Percentiles rank a stretch among this genome's conserved stretches.
These are phyloP conservation scores for Standfussiana lucernea DNA, from an alignment of 2,888 invertebrate genomes.

Conservation along the genomic window DNA sequence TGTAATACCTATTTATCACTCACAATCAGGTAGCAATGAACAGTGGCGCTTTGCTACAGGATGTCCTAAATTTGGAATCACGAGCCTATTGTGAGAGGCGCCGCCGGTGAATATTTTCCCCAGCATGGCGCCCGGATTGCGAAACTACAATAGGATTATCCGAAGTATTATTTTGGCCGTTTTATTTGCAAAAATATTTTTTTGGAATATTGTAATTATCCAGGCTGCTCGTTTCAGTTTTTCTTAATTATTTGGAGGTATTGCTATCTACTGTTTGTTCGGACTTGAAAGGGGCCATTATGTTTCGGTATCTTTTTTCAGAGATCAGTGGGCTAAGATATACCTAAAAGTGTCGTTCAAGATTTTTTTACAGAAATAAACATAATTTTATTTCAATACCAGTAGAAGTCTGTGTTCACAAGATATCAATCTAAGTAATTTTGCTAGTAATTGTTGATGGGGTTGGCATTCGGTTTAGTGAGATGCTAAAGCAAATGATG, in stretches of 20 bases:
- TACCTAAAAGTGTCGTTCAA: no score
- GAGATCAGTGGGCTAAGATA: background rate
- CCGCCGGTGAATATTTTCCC: conserved; percentile 22
- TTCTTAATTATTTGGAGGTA: background rate
- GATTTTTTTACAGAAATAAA: background rate
- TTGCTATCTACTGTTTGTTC: background rate
- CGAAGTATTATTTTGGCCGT: background rate
- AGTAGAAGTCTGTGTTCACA: background rate
- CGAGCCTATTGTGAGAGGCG: conserved; percentile 32
- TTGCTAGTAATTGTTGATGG: background rate
- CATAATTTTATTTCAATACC: background rate
- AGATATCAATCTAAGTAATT: background rate
- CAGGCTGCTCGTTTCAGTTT: background rate
- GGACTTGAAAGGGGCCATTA: background rate
- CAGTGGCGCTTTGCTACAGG: conserved; percentile 13
- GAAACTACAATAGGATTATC: background rate
- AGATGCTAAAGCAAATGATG: no score
- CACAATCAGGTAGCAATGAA: background rate
- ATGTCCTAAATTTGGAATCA: conserved; percentile 46
- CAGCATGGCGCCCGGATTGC: background rate
- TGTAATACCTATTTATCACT: background rate
- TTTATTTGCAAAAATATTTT: background rate
- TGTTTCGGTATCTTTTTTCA: background rate
- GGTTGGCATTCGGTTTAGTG: background rate
- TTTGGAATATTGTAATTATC: background rate